Conservation (phyloP, 2,113 vertebrate species). For the Nipponia nippon region DNA sequence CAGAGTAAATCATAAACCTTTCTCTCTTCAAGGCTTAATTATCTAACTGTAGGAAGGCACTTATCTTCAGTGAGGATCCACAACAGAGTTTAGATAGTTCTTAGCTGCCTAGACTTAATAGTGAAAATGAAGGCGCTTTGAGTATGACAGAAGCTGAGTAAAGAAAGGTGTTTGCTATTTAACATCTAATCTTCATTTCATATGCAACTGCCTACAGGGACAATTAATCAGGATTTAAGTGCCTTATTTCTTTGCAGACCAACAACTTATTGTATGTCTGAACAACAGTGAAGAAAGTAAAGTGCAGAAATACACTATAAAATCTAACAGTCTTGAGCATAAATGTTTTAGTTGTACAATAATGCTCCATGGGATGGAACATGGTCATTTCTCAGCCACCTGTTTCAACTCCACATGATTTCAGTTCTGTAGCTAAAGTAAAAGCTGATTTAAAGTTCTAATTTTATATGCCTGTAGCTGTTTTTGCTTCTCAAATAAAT, state of each 20-base stretch:
- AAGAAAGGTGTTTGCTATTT: background rate
- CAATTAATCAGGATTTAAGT: constrained; percentile 19
- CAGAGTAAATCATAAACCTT: background rate
- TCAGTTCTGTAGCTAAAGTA: background rate
- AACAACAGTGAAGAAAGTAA: background rate
- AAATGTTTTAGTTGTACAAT: background rate
- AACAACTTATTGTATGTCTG: background rate
- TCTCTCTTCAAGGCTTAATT: background rate
- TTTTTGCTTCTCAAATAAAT: background rate
- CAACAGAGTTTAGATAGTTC: background rate
- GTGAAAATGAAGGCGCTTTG: background rate
- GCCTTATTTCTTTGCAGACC: background rate
- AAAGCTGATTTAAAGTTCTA: background rate
- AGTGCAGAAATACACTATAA: background rate
- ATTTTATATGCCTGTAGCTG: background rate
- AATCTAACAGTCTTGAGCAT: background rate
- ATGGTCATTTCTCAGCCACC: background rate
- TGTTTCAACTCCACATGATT: background rate
- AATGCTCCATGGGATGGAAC: background rate
- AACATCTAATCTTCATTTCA: background rate
- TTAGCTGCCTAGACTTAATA: background rate
- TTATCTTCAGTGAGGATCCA: background rate
- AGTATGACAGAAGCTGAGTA: background rate
- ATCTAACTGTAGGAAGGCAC: background rate
- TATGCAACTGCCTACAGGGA: background rate